phyloP scores from a whole-genome alignment of 2,888 invertebrate genomes.

The Drosophila infuscata region DNA sequence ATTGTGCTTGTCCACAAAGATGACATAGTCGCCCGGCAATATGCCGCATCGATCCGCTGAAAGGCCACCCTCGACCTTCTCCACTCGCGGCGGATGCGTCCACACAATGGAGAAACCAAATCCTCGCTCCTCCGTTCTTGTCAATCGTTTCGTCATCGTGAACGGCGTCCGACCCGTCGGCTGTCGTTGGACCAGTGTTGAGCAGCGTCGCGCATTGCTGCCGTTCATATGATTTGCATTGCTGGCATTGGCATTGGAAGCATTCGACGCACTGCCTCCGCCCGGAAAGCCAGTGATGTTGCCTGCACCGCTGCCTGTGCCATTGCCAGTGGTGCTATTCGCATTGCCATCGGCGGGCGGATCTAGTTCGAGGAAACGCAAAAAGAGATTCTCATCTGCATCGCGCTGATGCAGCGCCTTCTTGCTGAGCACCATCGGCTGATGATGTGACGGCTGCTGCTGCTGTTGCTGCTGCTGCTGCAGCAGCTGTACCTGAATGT shows the following conservation, averaged over 20 bases:
- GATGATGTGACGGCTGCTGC: conserved; percentile 29
- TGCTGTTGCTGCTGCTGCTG: conserved; percentile 40
- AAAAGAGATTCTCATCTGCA: conserved; percentile 90
- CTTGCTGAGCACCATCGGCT: conserved; percentile 85
- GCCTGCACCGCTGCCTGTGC: conserved; percentile 3
- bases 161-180: conserved; percentile 92
- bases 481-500: conserved; percentile 14
- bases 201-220: conserved; percentile 48
- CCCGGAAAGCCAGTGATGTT: neutral
- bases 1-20: conserved; percentile 94
- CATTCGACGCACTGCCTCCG: conserved; percentile 29
- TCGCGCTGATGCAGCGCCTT: conserved; percentile 88
- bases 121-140: conserved; percentile 87
- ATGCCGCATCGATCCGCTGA: conserved; percentile 94
- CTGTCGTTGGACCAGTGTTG: conserved; percentile 58
- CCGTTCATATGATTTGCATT: conserved; percentile 86
- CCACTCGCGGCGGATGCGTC: conserved; percentile 95
- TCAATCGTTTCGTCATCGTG: conserved; percentile 90
- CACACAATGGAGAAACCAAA: conserved; percentile 95
- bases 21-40: conserved; percentile 93
- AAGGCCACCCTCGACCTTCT: conserved; percentile 92
- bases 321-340: conserved; percentile 58
- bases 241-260: conserved; percentile 65
- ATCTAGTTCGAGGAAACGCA: conserved; percentile 92
- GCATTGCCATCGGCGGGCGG: conserved; percentile 87